Base-by-base conservation (phyloP, 2,888 invertebrate genomes). In the Amphipoea lucens region DNA sequence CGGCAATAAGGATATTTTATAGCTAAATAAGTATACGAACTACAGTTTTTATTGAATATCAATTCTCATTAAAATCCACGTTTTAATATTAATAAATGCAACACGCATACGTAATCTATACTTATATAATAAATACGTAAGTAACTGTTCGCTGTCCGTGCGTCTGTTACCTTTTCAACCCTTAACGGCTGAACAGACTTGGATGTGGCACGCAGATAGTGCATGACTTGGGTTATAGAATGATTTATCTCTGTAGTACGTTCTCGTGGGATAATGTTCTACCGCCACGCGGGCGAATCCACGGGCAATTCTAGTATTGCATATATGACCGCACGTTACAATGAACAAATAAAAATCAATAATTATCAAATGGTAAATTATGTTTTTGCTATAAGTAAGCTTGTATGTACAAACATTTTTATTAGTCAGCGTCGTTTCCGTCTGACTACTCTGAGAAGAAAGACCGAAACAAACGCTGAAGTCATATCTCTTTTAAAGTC, bases 41-140 rank as follows among this genome's bases (percentile, higher is more conserved):
- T 60, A 76, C 20, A 54, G 40, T 51, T 70, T 76, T 72, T 74
- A 74, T 81, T 81, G 76, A 65, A 80, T 69, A 79, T 71, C 79
- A 70, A 74, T 79, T 79, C 62, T 54, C 62, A 62, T 81, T 74
- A 48, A 62, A 67, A 51, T 67, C 12, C 20, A 40, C 51, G n/a
- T 7, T 51, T 23, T n/a, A 17, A 4, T 17, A 48, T 42, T 42
- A 42, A 42, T 42, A 42, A 4, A 14, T 12, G 12, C 48, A 48
- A 48, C 48, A 48, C 17, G 3, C 11, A 11, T 48, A 20, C 0
- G n/a, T 60, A 12, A 60, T 60, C 60, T 12, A 14, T 60, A 60
- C 29, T 29, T 60, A 60, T n/a, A n/a, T 29, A 12, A n/a, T n/a
- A 60, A 60, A 60, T 60, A 14, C 12, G 29, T 5, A 60, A n/a